phyloP scores from a whole-genome alignment of 2,888 invertebrate species.

The Spisula solida region DNA sequence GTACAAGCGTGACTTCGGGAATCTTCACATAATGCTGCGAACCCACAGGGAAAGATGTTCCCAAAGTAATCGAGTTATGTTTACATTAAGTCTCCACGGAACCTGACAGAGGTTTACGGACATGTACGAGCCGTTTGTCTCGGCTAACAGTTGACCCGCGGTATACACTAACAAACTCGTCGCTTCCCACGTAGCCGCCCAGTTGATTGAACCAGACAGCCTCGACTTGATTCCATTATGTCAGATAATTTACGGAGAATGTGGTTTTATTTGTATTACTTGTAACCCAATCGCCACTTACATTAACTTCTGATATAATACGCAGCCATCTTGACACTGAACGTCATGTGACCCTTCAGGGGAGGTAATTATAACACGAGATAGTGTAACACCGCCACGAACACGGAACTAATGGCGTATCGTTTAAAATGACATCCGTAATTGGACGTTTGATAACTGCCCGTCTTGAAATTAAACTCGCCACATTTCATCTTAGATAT shows the following conservation, averaged over 20 bases:
- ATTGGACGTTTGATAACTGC: conserved; percentile 33
- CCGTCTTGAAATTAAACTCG: neutral
- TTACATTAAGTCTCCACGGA: neutral
- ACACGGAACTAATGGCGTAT: conserved; percentile 26
- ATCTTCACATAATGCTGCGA: neutral
- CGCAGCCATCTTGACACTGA: conserved; percentile 33
- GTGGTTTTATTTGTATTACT: conserved; percentile 50
- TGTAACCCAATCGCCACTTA: conserved; percentile 34
- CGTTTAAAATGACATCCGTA: conserved; percentile 24
- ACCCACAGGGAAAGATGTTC: neutral
- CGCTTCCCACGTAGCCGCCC: conserved; percentile 22
- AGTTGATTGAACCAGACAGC: conserved; percentile 33
- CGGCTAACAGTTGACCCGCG: conserved; percentile 6
- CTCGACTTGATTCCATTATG: conserved; percentile 30
- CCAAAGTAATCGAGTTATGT: neutral
- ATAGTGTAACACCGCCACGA: neutral
- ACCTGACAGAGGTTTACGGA: neutral
- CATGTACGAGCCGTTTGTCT: conserved; percentile 20
- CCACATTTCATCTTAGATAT: neutral
- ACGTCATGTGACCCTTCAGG: conserved; percentile 26
- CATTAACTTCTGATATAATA: conserved; percentile 44
- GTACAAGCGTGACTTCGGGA: too few species aligned
- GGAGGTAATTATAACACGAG: conserved; percentile 45
- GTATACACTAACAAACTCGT: neutral
- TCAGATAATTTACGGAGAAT: conserved; percentile 47